Conservation (phyloP, 2,113 vertebrate species). For the Calonectris borealis region DNA sequence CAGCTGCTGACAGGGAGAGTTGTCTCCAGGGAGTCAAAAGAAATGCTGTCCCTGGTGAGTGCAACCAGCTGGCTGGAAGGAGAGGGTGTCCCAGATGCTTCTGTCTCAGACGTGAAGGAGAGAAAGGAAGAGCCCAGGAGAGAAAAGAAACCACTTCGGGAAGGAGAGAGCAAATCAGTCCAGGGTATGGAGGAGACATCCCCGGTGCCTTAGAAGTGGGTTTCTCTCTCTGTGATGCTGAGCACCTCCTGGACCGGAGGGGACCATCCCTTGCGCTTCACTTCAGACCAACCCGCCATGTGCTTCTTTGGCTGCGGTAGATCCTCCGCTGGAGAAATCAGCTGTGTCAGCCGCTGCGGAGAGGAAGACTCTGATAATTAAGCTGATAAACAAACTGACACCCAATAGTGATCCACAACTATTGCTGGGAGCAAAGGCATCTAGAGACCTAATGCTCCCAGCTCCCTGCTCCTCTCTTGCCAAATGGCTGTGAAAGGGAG, state of each 20-base stretch:
- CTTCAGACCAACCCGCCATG: fast-evolving
- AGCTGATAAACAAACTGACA: not conserved
- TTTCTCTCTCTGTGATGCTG: conserved; percentile 71
- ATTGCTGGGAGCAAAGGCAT: not conserved
- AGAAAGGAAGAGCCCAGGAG: not conserved
- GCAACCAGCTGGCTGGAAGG: not conserved
- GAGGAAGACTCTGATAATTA: conserved; percentile 18
- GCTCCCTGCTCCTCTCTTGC: not conserved
- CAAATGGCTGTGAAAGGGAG: fast-evolving
- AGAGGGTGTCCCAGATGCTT: not conserved
- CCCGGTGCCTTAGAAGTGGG: conserved; percentile 41
- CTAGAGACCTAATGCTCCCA: not conserved
- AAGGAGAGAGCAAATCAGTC: not conserved
- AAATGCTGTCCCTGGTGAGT: not conserved
- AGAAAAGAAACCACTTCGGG: not conserved
- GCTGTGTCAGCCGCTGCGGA: conserved; percentile 68
- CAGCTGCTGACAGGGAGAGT: not conserved
- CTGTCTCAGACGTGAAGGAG: not conserved
- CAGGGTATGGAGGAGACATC: not conserved
- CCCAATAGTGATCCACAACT: not conserved
- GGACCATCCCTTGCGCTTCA: not conserved
- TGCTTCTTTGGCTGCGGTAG: conserved; percentile 64
- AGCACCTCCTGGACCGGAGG: conserved; percentile 33
- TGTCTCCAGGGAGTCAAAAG: not conserved
- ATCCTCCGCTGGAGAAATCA: conserved; percentile 67